Percentiles rank a stretch among this genome's conserved stretches.
Evolutionary conservation across 2,797 vertebrate genomes (phyloP).

Genomic region (Brachymystax lenok): DNA sequence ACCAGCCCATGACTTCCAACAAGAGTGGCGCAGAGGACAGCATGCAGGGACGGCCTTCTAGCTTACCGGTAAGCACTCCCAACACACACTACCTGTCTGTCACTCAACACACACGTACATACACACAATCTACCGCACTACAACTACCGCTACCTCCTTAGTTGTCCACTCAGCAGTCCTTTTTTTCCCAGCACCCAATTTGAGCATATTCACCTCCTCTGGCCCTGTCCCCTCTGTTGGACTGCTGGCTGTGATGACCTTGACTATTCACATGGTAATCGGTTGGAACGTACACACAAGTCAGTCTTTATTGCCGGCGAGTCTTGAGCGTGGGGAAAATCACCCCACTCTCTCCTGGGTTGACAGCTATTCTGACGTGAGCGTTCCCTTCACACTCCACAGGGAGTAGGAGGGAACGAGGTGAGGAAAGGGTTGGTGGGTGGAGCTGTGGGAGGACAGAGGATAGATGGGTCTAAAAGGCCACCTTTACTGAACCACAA

Average conservation of each 20-base stretch:
- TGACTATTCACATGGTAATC: constrained; percentile 18
- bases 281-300: constrained; percentile 3
- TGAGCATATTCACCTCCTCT: background rate
- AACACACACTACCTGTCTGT: background rate
- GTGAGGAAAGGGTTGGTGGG: background rate
- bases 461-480: background rate
- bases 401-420: constrained; percentile 8
- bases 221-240: background rate
- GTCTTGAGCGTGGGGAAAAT: background rate
- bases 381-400: background rate
- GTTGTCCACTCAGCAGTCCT: background rate
- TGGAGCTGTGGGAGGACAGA: background rate
- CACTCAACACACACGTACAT: background rate
- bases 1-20: constrained; percentile 90
- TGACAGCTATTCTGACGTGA: constrained; percentile 1
- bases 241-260: background rate
- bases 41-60: constrained; percentile 94
- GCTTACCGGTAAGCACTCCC: constrained; percentile 90
- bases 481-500: background rate
- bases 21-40: constrained; percentile 93
- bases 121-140: background rate
- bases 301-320: background rate
- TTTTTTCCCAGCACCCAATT: background rate
- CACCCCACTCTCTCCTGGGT: background rate
- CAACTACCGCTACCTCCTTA: background rate